Base-by-base conservation (phyloP, 37 sponge, comb jelly and placozoan species). In the Haliclona indistincta region DNA sequence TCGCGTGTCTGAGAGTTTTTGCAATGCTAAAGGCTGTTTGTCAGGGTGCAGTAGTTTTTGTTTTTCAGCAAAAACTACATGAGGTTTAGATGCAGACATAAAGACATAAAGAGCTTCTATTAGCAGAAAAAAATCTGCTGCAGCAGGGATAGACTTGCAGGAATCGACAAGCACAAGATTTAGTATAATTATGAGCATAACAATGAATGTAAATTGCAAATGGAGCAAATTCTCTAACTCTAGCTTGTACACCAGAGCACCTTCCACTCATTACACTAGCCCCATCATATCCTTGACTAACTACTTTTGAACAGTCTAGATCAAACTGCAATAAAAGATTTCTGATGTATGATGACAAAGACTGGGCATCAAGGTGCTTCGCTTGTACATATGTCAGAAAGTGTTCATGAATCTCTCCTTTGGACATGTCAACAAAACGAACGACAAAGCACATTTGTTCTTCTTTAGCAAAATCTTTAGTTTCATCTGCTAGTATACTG, bases 231-330 rank as follows among this genome's bases (percentile, higher is more conserved):
- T 80, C 81, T 38, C 43, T 74, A 25, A 87, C 70, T 42, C 66
- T 41, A 38, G 67, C 54, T 39, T 81, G 82, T 39, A 88, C 84
- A 63, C 83, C 89, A 43, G 81, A 55, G 66, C 80, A 82, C 35
- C 56, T 54, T 39, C 89, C 89, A 56, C 83, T 82, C 89, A 88
- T 88, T 49, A 88, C 83, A 33, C 83, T 78, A 54, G 89, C 83
- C 61, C 89, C 83, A 65, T 88, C 83, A 74, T 82, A 88, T 54
- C 84, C 83, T n/a, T n/a, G n/a, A n/a, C n/a, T n/a, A n/a, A n/a
- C n/a, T n/a, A n/a, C n/a, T n/a, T n/a, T n/a, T n/a, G n/a, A n/a
- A n/a, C n/a, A n/a, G n/a, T n/a, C n/a, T n/a, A n/a, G n/a, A n/a
- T n/a, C n/a, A n/a, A n/a, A n/a, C n/a, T n/a, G n/a, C n/a, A n/a